Evolutionary conservation across 2,113 vertebrate species (phyloP).

Genomic region (Mormyrus lacerda): DNA sequence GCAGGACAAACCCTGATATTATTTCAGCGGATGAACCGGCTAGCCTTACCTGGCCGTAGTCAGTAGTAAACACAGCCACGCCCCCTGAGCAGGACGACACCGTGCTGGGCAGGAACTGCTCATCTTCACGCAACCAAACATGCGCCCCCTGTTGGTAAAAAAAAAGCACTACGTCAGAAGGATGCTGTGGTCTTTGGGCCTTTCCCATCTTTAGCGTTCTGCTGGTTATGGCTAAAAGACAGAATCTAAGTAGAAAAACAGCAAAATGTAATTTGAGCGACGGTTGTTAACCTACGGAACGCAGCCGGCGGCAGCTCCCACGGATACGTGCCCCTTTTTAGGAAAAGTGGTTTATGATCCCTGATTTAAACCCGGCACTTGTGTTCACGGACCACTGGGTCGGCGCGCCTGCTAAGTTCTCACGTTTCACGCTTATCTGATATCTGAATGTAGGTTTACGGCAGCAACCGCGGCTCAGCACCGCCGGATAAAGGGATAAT

Average conservation of each 20-base stretch:
- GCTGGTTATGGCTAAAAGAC: background rate
- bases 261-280: background rate
- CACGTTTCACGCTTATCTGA: background rate
- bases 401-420: background rate
- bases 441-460: background rate
- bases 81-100: slow-evolving; percentile 86
- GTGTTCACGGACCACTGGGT: background rate
- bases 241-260: background rate
- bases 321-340: background rate
- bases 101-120: slow-evolving; percentile 81
- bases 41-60: slow-evolving; percentile 78
- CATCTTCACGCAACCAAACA: slow-evolving; percentile 88
- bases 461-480: background rate
- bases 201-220: background rate
- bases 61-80: slow-evolving; percentile 75
- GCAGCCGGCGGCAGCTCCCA: background rate
- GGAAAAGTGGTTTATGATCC: background rate
- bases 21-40: background rate
- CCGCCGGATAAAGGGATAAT: background rate
- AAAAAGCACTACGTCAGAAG: slow-evolving; percentile 7
- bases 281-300: background rate
- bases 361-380: background rate
- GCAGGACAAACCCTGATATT: background rate
- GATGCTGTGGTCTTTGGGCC: background rate
- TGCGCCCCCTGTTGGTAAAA: slow-evolving; percentile 72